Evolutionary conservation across 2,888 invertebrate genomes (phyloP), one percentile per base, ranked within the genome.

Genomic region (Arctia plantaginis): DNA sequence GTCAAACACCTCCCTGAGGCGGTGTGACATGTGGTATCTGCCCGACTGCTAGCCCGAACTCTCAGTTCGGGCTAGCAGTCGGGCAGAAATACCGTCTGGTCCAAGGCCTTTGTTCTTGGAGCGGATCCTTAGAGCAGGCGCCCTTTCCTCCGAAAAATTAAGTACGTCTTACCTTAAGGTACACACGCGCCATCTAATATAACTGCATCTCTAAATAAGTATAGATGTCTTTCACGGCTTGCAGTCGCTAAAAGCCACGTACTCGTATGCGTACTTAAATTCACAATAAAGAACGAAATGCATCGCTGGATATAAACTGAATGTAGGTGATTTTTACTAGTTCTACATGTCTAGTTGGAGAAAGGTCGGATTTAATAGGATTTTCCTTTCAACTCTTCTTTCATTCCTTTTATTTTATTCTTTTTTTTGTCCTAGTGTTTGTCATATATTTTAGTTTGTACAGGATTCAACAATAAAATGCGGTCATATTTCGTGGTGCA

Each of bases 171-270:
- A 62, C 27, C 59, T 15, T 12, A 27, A 27, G 3, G 27, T 30
- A 62, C 27, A 62, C 59, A 62, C 15, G 15, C 59, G 15, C n/a
- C 59, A 10, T 30, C 59, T 62, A 62, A 62, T 30, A 62, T 18
- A 62, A 62, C 59, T 27, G 27, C 27, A 59, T 59, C 59, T 55
- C 27, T 62, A 15, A 51, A 51, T 23, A 51, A n/a, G 20, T 62
- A 35, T 27, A 69, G 47, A 71, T 44, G 33, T n/a, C 33, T 64
- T n/a, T 44, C 70, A 69, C 59, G 39, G 27, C 35, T 71, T 47
- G 33, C 65, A 65, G 33, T n/a, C 51, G 64, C 69, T 69, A 73
- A 55, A 69, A 68, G 69, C 62, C 62, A 71, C 70, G 70, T 67
- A 35, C 62, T 47, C 70, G 66, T 62, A 27, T n/a, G n/a, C 18